Percentiles rank a stretch among this genome's conserved stretches.
Evolutionary conservation across 2,113 vertebrate species (phyloP).

Genomic region (Machaerirhynchus nigripectus): DNA sequence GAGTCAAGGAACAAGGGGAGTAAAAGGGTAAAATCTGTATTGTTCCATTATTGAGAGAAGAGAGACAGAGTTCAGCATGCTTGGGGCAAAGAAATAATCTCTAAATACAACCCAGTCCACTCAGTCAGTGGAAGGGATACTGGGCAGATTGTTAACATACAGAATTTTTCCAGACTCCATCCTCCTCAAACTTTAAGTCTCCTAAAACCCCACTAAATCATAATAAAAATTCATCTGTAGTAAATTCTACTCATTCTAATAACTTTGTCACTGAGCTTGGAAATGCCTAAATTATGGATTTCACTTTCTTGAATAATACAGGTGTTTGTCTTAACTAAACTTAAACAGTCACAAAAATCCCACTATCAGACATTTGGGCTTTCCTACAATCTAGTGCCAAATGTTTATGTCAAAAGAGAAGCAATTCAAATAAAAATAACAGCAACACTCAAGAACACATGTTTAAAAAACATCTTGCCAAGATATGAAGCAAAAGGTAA

Average conservation of each 20-base stretch:
- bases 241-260: neutral
- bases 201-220: neutral
- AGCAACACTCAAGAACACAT: fast-evolving
- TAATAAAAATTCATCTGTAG: neutral
- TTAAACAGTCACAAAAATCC: neutral
- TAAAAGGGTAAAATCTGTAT: neutral
- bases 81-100: neutral
- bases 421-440: neutral
- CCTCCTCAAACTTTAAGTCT: neutral
- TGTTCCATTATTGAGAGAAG: neutral
- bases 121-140: neutral
- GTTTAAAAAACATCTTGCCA: neutral
- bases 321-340: neutral
- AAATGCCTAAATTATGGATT: neutral
- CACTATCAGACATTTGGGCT: neutral
- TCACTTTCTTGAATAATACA: neutral
- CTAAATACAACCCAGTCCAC: neutral
- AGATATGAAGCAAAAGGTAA: neutral
- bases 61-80: neutral
- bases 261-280: neutral
- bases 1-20: neutral
- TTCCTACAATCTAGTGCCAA: neutral
- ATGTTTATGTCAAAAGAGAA: neutral
- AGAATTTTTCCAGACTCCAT: neutral
- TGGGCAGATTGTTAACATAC: neutral